phyloP scores from a whole-genome alignment of 1,140 invertebrate genomes.

The Temnothorax longispinosus region DNA sequence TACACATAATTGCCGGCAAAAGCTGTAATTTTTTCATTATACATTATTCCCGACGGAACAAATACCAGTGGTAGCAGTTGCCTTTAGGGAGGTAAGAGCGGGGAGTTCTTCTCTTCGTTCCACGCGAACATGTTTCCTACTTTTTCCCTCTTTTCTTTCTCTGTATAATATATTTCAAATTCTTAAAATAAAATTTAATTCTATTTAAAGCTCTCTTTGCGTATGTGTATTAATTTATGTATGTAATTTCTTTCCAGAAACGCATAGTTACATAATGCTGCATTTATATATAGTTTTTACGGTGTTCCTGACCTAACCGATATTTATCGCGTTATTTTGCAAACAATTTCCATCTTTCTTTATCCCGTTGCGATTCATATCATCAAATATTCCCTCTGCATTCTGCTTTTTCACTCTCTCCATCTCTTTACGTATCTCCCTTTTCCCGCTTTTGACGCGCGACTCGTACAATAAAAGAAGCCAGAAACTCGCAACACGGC shows the following conservation, averaged over 20 bases:
- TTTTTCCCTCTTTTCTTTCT: neutral
- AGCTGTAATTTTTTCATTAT: conserved; percentile 81
- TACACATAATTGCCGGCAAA: conserved; percentile 68
- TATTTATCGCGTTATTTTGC: conserved; percentile 45
- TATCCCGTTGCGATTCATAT: conserved; percentile 17
- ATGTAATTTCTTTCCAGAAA: conserved; percentile 19
- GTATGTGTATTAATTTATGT: neutral
- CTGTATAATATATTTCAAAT: neutral
- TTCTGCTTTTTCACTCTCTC: conserved; percentile 9
- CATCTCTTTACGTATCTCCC: neutral
- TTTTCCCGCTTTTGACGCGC: conserved; percentile 57
- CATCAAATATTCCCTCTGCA: conserved; percentile 38
- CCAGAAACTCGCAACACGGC: conserved; percentile 72
- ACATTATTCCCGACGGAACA: conserved; percentile 76
- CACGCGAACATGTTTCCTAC: neutral
- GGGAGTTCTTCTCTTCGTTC: neutral
- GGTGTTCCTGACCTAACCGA: neutral
- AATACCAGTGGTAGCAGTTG: conserved; percentile 68
- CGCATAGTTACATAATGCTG: neutral
- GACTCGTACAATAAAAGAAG: conserved; percentile 67
- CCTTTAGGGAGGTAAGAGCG: neutral
- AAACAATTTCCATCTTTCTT: conserved; percentile 8
- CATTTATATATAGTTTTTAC: neutral
- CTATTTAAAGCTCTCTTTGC: neutral
- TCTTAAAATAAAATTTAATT: conserved; percentile 16